phyloP scores from a whole-genome alignment of 2,113 vertebrate species.

The Trochalopteron elliotii region DNA sequence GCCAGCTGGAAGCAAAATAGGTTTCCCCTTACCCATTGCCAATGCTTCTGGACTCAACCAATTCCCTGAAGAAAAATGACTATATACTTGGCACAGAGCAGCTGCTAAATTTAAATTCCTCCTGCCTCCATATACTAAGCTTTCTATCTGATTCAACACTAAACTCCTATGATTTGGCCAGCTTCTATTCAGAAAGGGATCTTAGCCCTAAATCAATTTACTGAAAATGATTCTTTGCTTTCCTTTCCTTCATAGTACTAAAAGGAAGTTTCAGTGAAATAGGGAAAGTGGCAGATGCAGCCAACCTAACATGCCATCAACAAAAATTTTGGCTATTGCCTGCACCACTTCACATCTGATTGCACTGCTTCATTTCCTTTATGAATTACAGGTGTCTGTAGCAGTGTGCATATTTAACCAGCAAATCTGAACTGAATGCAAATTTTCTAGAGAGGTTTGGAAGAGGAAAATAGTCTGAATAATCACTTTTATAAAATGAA shows the following conservation, averaged over 20 bases:
- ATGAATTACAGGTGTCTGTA: background rate
- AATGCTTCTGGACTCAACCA: conserved; percentile 31
- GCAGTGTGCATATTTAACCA: background rate
- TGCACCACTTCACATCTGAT: background rate
- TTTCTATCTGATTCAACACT: conserved; percentile 37
- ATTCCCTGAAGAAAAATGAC: conserved; percentile 58
- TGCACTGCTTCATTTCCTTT: background rate
- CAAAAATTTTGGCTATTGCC: background rate
- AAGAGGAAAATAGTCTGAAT: background rate
- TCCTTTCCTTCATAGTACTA: background rate
- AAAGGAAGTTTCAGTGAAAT: background rate
- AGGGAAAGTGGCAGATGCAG: background rate
- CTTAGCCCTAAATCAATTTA: conserved; percentile 13
- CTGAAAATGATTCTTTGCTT: background rate
- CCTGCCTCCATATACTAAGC: background rate
- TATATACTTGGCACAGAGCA: conserved; percentile 22
- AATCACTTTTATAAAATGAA: background rate
- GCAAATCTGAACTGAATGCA: background rate
- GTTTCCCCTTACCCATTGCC: conserved; percentile 45
- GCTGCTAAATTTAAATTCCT: conserved; percentile 56
- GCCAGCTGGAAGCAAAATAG: conserved; percentile 51
- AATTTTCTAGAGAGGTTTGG: background rate
- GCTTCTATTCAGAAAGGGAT: background rate
- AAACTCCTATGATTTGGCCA: conserved; percentile 12
- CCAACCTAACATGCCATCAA: background rate